These are phyloP conservation scores for Habrosyne pyritoides DNA, from an alignment of 2,888 invertebrate species.

Conservation along the genomic window DNA sequence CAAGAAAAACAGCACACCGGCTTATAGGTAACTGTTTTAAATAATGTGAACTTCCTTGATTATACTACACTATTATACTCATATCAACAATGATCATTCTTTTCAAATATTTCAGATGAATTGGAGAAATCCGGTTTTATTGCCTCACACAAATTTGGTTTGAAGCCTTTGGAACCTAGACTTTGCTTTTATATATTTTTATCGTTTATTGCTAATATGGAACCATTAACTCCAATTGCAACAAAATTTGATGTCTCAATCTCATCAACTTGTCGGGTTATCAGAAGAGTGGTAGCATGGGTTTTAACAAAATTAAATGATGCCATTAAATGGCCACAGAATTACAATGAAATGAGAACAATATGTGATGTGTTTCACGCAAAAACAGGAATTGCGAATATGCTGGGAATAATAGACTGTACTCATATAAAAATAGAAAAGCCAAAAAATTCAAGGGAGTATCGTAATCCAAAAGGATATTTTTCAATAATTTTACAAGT, in stretches of 20 bases:
- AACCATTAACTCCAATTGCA: constrained; percentile 63
- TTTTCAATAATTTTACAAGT: constrained; percentile 62
- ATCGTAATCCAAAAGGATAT: constrained; percentile 62
- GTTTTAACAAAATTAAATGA: constrained; percentile 61
- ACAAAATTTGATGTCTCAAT: constrained; percentile 65
- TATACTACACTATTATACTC: background rate
- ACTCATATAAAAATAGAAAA: constrained; percentile 64
- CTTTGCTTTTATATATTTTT: constrained; percentile 66
- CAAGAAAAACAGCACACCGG: constrained; percentile 50
- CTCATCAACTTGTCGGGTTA: constrained; percentile 64
- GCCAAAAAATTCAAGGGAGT: constrained; percentile 59
- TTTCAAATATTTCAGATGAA: constrained; percentile 62
- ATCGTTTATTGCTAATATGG: constrained; percentile 59
- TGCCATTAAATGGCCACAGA: constrained; percentile 60
- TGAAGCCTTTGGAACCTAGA: constrained; percentile 63
- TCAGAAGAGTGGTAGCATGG: constrained; percentile 63
- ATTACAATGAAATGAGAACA: constrained; percentile 44
- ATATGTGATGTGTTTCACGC: constrained; percentile 52
- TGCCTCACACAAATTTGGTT: constrained; percentile 62
- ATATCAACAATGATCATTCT: background rate
- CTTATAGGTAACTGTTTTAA: constrained; percentile 49
- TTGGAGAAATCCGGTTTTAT: constrained; percentile 62
- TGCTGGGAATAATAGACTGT: constrained; percentile 61
- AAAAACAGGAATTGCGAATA: constrained; percentile 57
- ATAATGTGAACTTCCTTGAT: background rate